Base-by-base conservation (phyloP, 2,888 invertebrate genomes). In the Opisthograptis luteolata region DNA sequence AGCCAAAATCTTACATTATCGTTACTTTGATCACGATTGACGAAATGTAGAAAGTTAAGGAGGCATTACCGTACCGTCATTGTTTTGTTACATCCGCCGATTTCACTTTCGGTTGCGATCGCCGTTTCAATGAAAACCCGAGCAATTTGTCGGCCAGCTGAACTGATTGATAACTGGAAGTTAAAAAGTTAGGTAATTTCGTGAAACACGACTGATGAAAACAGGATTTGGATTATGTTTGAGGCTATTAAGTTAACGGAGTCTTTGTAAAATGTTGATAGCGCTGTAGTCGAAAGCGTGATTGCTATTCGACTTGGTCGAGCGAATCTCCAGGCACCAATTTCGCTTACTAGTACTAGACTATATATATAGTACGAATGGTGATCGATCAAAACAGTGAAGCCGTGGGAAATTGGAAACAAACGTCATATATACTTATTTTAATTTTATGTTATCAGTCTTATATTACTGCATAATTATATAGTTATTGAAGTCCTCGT, bases 31-130 rank as follows among this genome's bases (percentile, higher is more conserved):
- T 34, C 10, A 24, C 8, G 10, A 52, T 41, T 41, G 32, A 39
- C 50, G 30, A 53, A 55, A 42, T 41, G 42, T 60, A 58, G 64
- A 64, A 62, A 64, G 62, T 55, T 14, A 24, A 37, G 39, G 43
- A 45, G 30, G 39, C 48, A 41, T 45, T 50, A 35, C 34, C 25
- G 56, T 43, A 59, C 28, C 57, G 54, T 58, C 53, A 58, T 62
- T 60, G 57, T 58, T 54, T 60, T 31, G 50, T 31, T 35, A 44
- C 58, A 46, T 60, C 62, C 59, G 58, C 30, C 49, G 58, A 60
- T 64, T 64, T 64, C 64, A 60, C 64, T 64, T 60, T 58, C 48
- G 31, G 39, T 41, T 30, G 44, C 45, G 49, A 39, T 46, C 30
- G 40, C 25, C 12, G 37, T 17, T 53, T 52, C 55, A 57, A 49